These are phyloP conservation scores for Tokudaia tokunoshimensis DNA, from an alignment of 2,797 vertebrate species.

Conservation along the genomic window DNA sequence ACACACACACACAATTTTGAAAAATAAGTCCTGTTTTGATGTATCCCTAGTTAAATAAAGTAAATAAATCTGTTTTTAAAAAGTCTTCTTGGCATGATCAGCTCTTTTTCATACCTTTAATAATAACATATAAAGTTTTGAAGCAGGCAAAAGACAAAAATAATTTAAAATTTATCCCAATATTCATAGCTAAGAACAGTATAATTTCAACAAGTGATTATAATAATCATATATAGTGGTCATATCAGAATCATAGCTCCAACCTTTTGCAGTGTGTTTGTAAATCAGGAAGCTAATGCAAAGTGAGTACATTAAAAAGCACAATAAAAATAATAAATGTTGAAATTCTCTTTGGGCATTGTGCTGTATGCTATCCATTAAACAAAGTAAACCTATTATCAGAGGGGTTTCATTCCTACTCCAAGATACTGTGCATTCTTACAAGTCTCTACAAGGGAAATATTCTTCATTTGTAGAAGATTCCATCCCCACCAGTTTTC, in stretches of 20 bases:
- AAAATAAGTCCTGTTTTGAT: not conserved
- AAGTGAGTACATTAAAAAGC: conserved; percentile 1
- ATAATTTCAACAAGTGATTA: not conserved
- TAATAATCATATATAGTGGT: not conserved
- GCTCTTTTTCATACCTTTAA: not conserved
- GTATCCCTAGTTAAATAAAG: not conserved
- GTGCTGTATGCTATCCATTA: not conserved
- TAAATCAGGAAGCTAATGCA: not conserved
- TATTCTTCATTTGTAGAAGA: not conserved
- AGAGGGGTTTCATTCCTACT: not conserved
- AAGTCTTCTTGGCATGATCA: not conserved
- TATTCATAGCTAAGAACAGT: not conserved
- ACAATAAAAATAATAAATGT: not conserved
- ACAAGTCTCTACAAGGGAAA: not conserved
- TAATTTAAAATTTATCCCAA: not conserved
- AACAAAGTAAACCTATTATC: not conserved
- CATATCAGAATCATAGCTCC: not conserved
- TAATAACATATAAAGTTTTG: not conserved
- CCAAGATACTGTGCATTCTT: not conserved
- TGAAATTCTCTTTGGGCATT: not conserved
- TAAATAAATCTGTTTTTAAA: not conserved
- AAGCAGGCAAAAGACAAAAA: not conserved
- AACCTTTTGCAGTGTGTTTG: not conserved
- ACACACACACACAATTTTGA: not conserved
- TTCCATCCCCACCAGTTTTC: not conserved